A percentile compares a stretch with the other conserved stretches of the same genome.
These are phyloP conservation scores for Euspilapteryx auroguttella DNA, from an alignment of 2,888 invertebrate species.

Conservation along the genomic window DNA sequence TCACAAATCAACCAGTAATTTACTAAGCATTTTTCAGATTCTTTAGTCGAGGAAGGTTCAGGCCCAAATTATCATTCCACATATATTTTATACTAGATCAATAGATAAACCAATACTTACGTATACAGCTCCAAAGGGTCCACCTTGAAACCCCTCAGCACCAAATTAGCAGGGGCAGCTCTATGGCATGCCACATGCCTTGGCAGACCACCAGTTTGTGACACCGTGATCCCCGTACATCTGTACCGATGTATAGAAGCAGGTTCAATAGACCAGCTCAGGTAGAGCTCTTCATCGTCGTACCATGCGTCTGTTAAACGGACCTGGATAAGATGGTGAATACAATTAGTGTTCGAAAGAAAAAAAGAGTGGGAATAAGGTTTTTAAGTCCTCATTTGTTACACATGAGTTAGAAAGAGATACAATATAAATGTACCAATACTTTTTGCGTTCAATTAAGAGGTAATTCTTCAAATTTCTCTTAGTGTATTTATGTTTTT, in stretches of 20 bases:
- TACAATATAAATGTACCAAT: too few species aligned
- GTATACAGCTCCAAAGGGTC: conserved; percentile 38
- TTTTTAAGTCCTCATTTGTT: too few species aligned
- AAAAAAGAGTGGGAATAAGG: too few species aligned
- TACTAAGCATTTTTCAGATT: too few species aligned
- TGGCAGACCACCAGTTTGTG: conserved; percentile 29
- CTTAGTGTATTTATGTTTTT: too few species aligned
- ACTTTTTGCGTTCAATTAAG: too few species aligned
- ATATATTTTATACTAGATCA: too few species aligned
- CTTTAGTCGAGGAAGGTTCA: background rate
- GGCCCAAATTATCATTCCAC: too few species aligned
- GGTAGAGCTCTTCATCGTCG: conserved; percentile 37
- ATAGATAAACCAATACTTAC: conserved; percentile 17
- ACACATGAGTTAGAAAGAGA: too few species aligned
- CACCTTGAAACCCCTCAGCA: conserved; percentile 38
- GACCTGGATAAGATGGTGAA: conserved; percentile 23
- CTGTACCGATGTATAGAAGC: conserved; percentile 28
- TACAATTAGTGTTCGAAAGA: too few species aligned
- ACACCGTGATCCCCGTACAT: conserved; percentile 41
- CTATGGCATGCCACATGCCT: conserved; percentile 47
- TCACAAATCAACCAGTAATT: too few species aligned
- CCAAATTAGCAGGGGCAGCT: conserved; percentile 33
- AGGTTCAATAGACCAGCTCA: conserved; percentile 43
- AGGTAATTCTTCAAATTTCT: too few species aligned
- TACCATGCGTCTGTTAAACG: conserved; percentile 37